Base-by-base conservation (phyloP, 37 sponge, comb jelly and placozoan species). In the Halisarca cf. caerulea region DNA sequence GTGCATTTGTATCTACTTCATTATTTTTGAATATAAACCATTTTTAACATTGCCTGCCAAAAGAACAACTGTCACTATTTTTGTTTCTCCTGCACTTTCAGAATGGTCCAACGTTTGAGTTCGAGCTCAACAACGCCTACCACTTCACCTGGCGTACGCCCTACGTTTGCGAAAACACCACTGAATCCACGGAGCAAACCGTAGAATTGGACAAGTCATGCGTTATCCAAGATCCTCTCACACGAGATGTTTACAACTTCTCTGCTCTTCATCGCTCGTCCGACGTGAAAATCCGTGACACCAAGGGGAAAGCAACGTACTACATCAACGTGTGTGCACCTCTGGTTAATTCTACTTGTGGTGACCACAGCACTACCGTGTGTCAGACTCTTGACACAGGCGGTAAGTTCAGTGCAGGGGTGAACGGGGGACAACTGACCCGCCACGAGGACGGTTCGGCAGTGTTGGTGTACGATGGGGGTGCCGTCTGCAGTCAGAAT, bases 101-200 rank as follows among this genome's bases (percentile, higher is more conserved):
- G 81, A 80, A 80, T 80, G 81, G 62, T 15, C 81, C 81, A 32
- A 18, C 41, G 0, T 80, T 80, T 35, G 62, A 74, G 44, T 60
- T 21, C 41, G 58, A 51, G 41, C n/a, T 61, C 21, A 33, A 80
- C 43, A 11, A 88, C 41, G 53, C 83, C 23, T 87, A 87, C 73
- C 39, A 66, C 80, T 93, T 93, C 81, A 54, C 40, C 9, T 93
- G 94, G 94, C 84, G 80, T 43, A 89, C 90, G 4, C 47, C 59
- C 15, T 70, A 38, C 17, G 94, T 88, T 36, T 93, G 94, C 53
- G 88, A 88, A 27, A 43, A 89, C 30, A 39, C 78, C 27, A 33
- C 82, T 2, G 33, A 17, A 27, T 11, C 57, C 55, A n/a, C 5
- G 8, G 32, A 15, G 21, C 39, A 58, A 38, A 58, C 59, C 8